Evolutionary conservation across 2,113 vertebrate genomes (phyloP), one percentile per base, ranked within the genome.

Genomic region (Lanius collurio): DNA sequence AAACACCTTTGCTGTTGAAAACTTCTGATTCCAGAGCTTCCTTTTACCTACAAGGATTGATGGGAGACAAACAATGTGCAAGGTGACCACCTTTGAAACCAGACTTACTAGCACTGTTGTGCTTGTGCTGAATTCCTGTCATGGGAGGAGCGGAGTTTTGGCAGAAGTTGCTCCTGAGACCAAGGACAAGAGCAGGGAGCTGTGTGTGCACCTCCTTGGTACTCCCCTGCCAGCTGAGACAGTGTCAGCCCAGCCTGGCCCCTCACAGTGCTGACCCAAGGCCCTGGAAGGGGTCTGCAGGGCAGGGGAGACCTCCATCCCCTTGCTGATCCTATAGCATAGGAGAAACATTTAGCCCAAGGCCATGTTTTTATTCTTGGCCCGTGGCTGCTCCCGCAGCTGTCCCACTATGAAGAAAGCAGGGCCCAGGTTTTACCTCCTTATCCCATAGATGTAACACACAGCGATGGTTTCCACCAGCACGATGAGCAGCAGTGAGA

Each of bases 381-480:
- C 50, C 63, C 1, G 3, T 6, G 21, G 46, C 30, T 1, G 0
- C 46, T 17, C 3, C 26, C 21, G 11, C 30, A 26, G 52, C n/a
- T 59, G 6, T 42, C 27, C 24, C 9, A 3, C 30, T 6, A 1
- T 13, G 30, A 20, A 73, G 26, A 49, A 75, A 76, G 10, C 60
- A 56, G 30, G 11, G 19, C 7, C n/a, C 31, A 9, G 28, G 33
- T 94, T 95, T 90, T 83, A 99, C 99, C 98, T 99, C 90, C 88
- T 98, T n/a, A 99, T 93, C 47, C 99, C 99, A 0, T 99, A 99
- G 92, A 99, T 90, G 42, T 99, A 99, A 42, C 99, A 99, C 90
- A 99, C 97, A 0, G 98, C 97, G 0, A 99, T 35, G 20, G 98
- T 97, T 96, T 99, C 99, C 14, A 98, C 97, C 94, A 99, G 98